Base-by-base conservation (phyloP, 2,888 invertebrate genomes). In the Drosophila birchii region DNA sequence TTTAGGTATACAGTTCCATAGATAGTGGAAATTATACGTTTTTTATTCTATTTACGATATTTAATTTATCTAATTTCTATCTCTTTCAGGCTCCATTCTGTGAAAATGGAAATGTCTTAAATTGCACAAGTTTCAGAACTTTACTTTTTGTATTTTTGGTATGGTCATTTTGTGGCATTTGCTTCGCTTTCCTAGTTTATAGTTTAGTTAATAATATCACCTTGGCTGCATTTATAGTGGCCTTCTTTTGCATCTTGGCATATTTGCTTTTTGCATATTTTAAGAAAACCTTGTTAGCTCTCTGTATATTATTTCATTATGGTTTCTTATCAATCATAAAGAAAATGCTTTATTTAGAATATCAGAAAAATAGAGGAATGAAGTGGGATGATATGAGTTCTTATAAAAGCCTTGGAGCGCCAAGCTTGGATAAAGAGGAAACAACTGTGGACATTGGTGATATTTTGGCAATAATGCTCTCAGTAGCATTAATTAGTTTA, bases 101-200 rank as follows among this genome's bases (percentile, higher is more conserved):
- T 12, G 20, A 69, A 8, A 57, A 53, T 32, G 69, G 69, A 29
- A 67, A 45, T 26, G 34, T 67, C 12, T 29, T 70, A 9, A 66
- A 58, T 26, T 70, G 57, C 23, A 53, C 69, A 12, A 53, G 45
- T 20, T 94, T 95, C 79, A 92, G 94, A 0, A 94, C 97, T 4
- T 89, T 97, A 39, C 93, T 96, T 38, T 92, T 96, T 59, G 96
- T 96, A 86, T 83, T 97, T 11, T 83, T 96, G 16, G 91, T 96
- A 59, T 98, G 96, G 90, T 92, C 95, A 58, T 93, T 95, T 66
- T 94, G 95, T 55, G 94, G 94, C 43, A 96, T 97, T 79, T 95
- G 94, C 54, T 96, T 96, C 91, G 95, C 95, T 87, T 97, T 97
- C 95, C 39, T 97, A 96, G 95, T 96, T 96, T 86, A 64, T 14